Percentiles rank a stretch among this genome's conserved stretches.
phyloP scores from a whole-genome alignment of 1,140 invertebrate species.

The Listronotus oregonensis region DNA sequence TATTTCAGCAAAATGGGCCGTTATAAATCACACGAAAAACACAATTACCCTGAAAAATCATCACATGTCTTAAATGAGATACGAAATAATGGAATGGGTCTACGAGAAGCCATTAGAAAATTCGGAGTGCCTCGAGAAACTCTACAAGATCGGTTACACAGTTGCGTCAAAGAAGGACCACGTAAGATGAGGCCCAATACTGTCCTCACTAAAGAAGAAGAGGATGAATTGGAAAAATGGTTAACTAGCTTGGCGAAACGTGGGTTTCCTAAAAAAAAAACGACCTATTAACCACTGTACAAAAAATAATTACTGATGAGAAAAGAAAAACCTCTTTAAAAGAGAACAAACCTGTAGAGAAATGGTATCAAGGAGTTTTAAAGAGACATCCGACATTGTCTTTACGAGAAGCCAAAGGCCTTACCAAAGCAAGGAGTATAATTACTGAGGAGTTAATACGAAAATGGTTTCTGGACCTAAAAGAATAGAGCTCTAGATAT shows the following conservation, averaged over 20 bases:
- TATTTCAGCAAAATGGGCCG: constrained; percentile 7
- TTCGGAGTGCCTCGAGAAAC: constrained; percentile 36
- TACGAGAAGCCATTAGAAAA: constrained; percentile 25
- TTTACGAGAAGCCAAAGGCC: too few relatives aligned
- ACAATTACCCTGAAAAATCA: constrained; percentile 20
- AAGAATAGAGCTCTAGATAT: too few relatives aligned
- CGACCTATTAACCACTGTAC: too few relatives aligned
- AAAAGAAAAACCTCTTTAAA: too few relatives aligned
- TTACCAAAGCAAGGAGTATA: too few relatives aligned
- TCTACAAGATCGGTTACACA: constrained; percentile 36
- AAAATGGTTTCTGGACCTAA: too few relatives aligned
- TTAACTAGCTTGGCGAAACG: not conserved
- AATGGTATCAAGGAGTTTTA: too few relatives aligned
- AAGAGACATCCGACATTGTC: too few relatives aligned
- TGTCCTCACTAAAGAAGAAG: not conserved
- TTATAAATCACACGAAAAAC: constrained; percentile 12
- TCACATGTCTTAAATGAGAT: constrained; percentile 20
- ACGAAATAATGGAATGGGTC: constrained; percentile 10
- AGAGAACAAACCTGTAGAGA: too few relatives aligned
- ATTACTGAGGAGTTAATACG: too few relatives aligned
- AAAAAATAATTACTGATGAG: too few relatives aligned
- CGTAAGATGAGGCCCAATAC: not conserved
- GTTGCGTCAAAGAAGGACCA: constrained; percentile 29
- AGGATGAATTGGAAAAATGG: not conserved
- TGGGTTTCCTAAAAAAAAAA: too few relatives aligned